These are phyloP conservation scores for Sciaenops ocellatus DNA, from an alignment of 2,797 vertebrate species.

Conservation along the genomic window DNA sequence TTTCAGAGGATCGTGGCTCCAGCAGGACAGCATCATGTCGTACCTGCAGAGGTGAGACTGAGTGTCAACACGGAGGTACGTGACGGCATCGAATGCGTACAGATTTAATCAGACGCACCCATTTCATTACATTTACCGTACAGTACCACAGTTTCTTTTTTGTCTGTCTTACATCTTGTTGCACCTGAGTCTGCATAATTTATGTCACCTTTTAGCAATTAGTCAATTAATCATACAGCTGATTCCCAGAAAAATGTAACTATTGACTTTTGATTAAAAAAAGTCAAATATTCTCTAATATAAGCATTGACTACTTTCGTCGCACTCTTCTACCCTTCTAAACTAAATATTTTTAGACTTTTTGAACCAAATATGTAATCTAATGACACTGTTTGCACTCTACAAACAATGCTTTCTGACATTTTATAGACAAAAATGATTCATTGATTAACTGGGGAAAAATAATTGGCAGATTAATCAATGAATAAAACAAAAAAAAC, in stretches of 20 bases:
- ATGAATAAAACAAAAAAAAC: neutral
- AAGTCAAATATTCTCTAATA: too few species aligned
- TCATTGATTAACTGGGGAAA: neutral
- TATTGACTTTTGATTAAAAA: too few species aligned
- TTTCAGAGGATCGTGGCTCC: slow-evolving; percentile 94
- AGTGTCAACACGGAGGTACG: slow-evolving; percentile 6
- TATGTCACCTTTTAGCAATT: neutral
- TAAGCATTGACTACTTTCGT: neutral
- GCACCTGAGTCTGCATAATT: neutral
- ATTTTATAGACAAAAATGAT: neutral
- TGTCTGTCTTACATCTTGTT: too few species aligned
- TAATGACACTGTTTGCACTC: too few species aligned
- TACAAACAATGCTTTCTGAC: neutral
- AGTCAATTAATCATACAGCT: neutral
- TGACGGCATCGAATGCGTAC: neutral
- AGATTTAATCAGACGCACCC: neutral
- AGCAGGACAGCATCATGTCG: slow-evolving; percentile 96
- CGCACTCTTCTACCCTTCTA: neutral
- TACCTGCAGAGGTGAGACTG: slow-evolving; percentile 84
- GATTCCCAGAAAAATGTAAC: neutral
- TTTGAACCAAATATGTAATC: too few species aligned
- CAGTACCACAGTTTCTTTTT: neutral
- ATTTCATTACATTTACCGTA: neutral
- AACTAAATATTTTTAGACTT: neutral
- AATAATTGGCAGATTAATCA: neutral